Percentiles rank a stretch among this genome's conserved stretches.
These are phyloP conservation scores for Macroramphosus scolopax DNA, from an alignment of 2,797 vertebrate species.

Conservation along the genomic window DNA sequence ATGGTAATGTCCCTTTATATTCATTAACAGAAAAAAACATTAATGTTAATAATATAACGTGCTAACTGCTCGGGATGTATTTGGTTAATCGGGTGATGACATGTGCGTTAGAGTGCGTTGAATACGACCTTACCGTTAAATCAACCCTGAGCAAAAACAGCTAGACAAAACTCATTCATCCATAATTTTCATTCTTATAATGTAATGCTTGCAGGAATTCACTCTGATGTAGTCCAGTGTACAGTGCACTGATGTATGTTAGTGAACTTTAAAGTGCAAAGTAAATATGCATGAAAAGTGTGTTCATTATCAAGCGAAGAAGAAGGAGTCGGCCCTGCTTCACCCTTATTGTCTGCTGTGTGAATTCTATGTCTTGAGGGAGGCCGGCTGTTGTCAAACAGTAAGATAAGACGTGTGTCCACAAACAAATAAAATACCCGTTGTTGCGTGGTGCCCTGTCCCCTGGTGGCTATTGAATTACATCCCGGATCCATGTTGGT, in stretches of 20 bases:
- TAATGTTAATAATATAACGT: not conserved
- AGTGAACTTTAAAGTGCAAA: too few relatives aligned
- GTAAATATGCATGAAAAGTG: too few relatives aligned
- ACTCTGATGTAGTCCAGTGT: too few relatives aligned
- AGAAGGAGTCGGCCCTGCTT: constrained; percentile 31
- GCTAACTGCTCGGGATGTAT: not conserved
- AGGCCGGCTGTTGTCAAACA: constrained; percentile 50
- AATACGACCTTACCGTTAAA: not conserved
- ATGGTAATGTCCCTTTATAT: constrained; percentile 64
- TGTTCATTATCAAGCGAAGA: constrained; percentile 9
- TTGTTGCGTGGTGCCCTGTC: constrained; percentile 46
- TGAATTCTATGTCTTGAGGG: constrained; percentile 43
- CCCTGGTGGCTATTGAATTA: constrained; percentile 70
- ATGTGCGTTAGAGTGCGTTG: not conserved
- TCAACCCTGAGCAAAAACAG: too few relatives aligned
- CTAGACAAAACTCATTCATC: too few relatives aligned
- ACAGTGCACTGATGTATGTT: too few relatives aligned
- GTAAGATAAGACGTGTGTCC: constrained; percentile 54
- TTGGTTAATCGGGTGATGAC: not conserved
- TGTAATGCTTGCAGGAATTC: too few relatives aligned
- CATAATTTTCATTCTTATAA: too few relatives aligned
- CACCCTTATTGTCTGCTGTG: constrained; percentile 30
- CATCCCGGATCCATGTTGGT: constrained; percentile 48
- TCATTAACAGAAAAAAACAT: constrained; percentile 11
- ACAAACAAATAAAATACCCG: constrained; percentile 53